These are phyloP conservation scores for Plectrocnemia conspersa DNA, from an alignment of 1,140 invertebrate genomes.

Conservation along the genomic window DNA sequence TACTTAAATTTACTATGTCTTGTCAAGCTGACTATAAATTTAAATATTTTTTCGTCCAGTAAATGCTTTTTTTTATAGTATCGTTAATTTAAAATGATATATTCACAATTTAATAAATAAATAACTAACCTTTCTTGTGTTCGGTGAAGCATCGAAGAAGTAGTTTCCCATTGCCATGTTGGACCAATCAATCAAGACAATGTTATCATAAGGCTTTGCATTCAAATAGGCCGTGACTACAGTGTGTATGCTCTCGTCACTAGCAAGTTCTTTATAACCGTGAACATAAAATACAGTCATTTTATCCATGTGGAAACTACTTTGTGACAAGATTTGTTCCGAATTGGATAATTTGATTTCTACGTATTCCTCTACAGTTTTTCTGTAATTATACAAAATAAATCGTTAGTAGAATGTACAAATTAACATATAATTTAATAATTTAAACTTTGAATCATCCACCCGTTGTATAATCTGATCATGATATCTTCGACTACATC, in stretches of 20 bases:
- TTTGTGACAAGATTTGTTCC: conserved; percentile 39
- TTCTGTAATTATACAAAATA: conserved; percentile 35
- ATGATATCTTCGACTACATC: conserved; percentile 47
- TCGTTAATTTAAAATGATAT: background rate
- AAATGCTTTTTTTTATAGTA: no score
- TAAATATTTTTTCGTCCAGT: background rate
- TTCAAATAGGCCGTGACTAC: conserved; percentile 47
- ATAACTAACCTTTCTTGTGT: conserved; percentile 47
- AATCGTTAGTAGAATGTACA: background rate
- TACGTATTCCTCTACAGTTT: conserved; percentile 41
- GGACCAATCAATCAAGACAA: conserved; percentile 57
- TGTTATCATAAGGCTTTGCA: conserved; percentile 43
- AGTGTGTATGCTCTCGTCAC: conserved; percentile 51
- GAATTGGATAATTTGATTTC: conserved; percentile 44
- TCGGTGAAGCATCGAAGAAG: conserved; percentile 49
- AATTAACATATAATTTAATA: background rate
- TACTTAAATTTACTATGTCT: no score
- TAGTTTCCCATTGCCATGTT: conserved; percentile 56
- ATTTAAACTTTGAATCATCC: conserved; percentile 6
- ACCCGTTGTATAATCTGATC: conserved; percentile 13
- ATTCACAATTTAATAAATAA: background rate
- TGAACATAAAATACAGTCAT: conserved; percentile 55
- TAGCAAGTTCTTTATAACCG: conserved; percentile 53
- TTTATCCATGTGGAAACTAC: conserved; percentile 48
- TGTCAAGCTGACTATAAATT: background rate